A percentile compares a stretch with the other conserved stretches of the same genome.
Conservation (phyloP, 2,888 invertebrate species). For the Coleophora deauratella region DNA sequence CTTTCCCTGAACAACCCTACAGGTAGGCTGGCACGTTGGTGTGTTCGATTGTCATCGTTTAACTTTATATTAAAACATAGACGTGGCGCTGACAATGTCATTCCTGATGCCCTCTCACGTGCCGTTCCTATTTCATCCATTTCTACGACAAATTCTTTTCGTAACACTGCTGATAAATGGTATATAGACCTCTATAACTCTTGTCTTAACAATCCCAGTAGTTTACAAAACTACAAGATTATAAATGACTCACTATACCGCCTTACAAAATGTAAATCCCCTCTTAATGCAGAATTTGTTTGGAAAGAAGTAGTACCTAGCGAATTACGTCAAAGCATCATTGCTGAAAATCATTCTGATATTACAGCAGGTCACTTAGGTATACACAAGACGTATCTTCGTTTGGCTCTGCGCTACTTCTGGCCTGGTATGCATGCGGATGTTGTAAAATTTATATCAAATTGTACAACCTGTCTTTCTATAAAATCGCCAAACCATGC, state of each 20-base stretch:
- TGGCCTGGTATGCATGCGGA: slow-evolving; percentile 17
- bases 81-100: slow-evolving; percentile 15
- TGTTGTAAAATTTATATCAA: slow-evolving; percentile 10
- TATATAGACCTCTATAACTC: no score
- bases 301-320: no score
- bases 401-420: slow-evolving; percentile 12
- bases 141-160: no score
- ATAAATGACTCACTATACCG: no score
- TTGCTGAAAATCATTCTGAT: slow-evolving; percentile 13
- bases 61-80: slow-evolving; percentile 21
- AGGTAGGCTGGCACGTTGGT: slow-evolving; percentile 23
- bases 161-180: no score
- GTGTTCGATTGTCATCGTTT: slow-evolving; percentile 18
- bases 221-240: no score
- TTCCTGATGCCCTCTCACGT: no score
- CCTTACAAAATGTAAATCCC: no score
- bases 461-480: slow-evolving; percentile 3
- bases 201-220: no score
- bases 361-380: slow-evolving; percentile 5
- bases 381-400: slow-evolving; percentile 19
- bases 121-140: no score
- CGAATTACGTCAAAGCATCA: no score
- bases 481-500: slow-evolving; percentile 11
- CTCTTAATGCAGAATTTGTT: no score
- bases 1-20: slow-evolving; percentile 18